A percentile compares a stretch with the other conserved stretches of the same genome.
phyloP scores from a whole-genome alignment of 2,888 invertebrate genomes.

The Schrankia costaestrigalis region DNA sequence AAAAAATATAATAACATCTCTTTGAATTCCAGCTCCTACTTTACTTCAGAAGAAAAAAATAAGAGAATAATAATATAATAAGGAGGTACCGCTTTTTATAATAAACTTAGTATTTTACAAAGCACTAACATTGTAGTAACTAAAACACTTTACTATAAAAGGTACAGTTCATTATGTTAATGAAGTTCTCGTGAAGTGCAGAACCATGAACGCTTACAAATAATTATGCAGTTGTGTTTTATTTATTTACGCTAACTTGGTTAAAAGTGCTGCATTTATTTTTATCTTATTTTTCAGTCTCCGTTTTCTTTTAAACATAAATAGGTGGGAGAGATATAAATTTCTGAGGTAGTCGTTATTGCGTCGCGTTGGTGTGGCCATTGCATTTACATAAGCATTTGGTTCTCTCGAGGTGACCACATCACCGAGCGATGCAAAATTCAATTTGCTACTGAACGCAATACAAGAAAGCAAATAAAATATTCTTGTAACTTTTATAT shows the following conservation, averaged over 20 bases:
- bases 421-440: constrained; percentile 27
- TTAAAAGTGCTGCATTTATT: background rate
- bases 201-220: background rate
- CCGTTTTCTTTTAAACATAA: background rate
- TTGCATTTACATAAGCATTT: constrained; percentile 22
- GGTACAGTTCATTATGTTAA: background rate
- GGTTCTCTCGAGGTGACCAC: constrained; percentile 27
- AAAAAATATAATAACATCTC: no score
- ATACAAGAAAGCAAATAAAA: constrained; percentile 26
- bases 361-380: constrained; percentile 1
- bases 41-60: no score
- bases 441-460: constrained; percentile 37
- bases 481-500: constrained; percentile 29
- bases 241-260: background rate
- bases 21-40: no score
- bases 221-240: background rate
- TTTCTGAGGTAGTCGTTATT: background rate
- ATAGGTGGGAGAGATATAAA: constrained; percentile 5
- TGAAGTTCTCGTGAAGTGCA: background rate
- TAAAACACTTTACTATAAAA: no score
- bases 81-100: no score
- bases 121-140: no score
- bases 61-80: no score
- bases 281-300: no score
- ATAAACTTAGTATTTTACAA: no score